Conservation (phyloP, 1,140 invertebrate genomes). For the Diorhabda carinulata region DNA sequence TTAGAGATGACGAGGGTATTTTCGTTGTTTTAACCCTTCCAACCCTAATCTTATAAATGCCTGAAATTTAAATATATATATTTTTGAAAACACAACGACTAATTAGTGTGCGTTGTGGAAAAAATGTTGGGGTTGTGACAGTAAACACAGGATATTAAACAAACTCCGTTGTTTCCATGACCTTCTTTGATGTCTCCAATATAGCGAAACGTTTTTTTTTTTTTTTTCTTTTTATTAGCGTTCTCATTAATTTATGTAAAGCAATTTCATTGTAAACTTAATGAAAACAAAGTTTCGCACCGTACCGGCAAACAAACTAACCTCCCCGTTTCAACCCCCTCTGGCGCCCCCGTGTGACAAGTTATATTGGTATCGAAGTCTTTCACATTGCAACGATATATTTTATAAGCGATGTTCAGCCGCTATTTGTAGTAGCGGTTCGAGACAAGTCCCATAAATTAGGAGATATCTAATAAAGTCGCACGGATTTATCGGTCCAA, state of each 20-base stretch:
- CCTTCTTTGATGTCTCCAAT: conserved; percentile 13
- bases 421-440: conserved; percentile 35
- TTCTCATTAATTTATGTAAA: conserved; percentile 20
- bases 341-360: conserved; percentile 14
- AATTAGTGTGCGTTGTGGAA: background rate
- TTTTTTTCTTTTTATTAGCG: conserved; percentile 12
- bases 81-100: too few species aligned
- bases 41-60: too few species aligned
- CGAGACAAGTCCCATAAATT: conserved; percentile 46
- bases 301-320: conserved; percentile 3
- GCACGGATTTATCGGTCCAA: conserved; percentile 44
- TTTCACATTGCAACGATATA: conserved; percentile 35
- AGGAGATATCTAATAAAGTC: conserved; percentile 48
- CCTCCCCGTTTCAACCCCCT: background rate
- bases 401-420: conserved; percentile 40
- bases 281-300: conserved; percentile 23
- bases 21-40: too few species aligned
- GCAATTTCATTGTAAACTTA: conserved; percentile 24
- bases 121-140: background rate
- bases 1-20: too few species aligned
- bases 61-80: too few species aligned
- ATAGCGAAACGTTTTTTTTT: conserved; percentile 9
- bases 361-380: conserved; percentile 22
- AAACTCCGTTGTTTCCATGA: background rate
- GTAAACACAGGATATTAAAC: conserved; percentile 2